Evolutionary conservation across 1,140 invertebrate genomes (phyloP).

Genomic region (Bombus pyrosoma): DNA sequence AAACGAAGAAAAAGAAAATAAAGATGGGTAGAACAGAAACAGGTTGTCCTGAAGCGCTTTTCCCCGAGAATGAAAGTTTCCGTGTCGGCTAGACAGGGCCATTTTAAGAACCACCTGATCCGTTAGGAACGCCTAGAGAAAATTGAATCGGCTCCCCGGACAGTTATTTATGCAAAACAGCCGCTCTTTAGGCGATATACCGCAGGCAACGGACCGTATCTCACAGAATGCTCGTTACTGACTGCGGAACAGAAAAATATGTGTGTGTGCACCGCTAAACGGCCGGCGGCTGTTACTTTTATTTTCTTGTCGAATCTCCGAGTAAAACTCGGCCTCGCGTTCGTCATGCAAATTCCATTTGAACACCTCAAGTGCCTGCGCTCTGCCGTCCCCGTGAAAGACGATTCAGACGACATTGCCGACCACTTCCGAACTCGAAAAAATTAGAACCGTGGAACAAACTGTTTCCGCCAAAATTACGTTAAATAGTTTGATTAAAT

Average conservation of each 20-base stretch:
- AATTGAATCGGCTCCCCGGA: constrained; percentile 62
- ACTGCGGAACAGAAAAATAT: constrained; percentile 51
- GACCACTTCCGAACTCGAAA: constrained; percentile 34
- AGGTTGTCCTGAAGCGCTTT: constrained; percentile 2
- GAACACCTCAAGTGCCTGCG: constrained; percentile 57
- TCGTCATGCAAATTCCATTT: constrained; percentile 69
- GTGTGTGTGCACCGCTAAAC: constrained; percentile 37
- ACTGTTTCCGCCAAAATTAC: background rate
- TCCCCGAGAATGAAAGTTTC: constrained; percentile 3
- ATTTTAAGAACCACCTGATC: constrained; percentile 55
- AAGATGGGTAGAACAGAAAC: background rate
- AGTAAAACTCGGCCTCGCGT: constrained; percentile 48
- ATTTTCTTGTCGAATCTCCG: constrained; percentile 46
- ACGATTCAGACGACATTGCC: constrained; percentile 34
- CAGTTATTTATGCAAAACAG: constrained; percentile 68
- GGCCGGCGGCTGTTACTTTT: constrained; percentile 55
- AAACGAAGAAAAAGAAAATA: background rate
- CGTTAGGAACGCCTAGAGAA: constrained; percentile 59
- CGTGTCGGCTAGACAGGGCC: constrained; percentile 22
- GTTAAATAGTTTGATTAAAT: background rate
- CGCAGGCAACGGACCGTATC: constrained; percentile 51
- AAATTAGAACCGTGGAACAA: constrained; percentile 32
- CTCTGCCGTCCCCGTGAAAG: background rate
- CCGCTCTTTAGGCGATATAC: constrained; percentile 55
- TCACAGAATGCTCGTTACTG: constrained; percentile 53